Evolutionary conservation across 2,888 invertebrate species (phyloP), one percentile per base, ranked within the genome.

Genomic region (Psylliodes chrysocephalus): DNA sequence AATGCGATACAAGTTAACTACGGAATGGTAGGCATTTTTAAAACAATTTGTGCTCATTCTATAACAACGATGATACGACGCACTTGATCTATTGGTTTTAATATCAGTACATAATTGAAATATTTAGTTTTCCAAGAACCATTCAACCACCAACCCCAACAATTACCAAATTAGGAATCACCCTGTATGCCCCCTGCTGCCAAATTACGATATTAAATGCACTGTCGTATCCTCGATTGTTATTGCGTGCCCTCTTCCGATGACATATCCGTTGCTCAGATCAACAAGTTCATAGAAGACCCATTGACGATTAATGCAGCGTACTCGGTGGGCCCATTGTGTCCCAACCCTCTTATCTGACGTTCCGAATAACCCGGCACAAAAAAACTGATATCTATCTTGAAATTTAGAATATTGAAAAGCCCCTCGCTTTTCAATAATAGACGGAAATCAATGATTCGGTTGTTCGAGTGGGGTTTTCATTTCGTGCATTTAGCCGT

Each of bases 171-270:
- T 12, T 25, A 49, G 10, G 17, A 22, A 4, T 53, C 18, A 51
- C 52, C 42, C 33, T 40, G 57, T 57, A 19, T 14, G 38, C 25
- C 17, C 25, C 47, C 47, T 40, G 77, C 78, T 76, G 77, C 76
- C 74, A 78, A 78, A 79, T 79, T 80, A 77, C 75, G 73, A 74
- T 77, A 79, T 79, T 79, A 77, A 80, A 80, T 79, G 78, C 76
- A 76, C 75, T 76, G 35, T 73, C 69, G 73, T 67, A 66, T 60
- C 71, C 67, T 65, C 68, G 66, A 65, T 70, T 63, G 72, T 71
- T 70, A 71, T 74, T 73, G 72, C 71, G 68, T 67, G 64, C 64
- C 66, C 70, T 68, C 69, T 57, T 35, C 46, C 33, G 56, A 46
- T 57, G 46, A 72, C 75, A 78, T 78, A 78, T 77, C 78, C 78